phyloP scores from a whole-genome alignment of 2,797 vertebrate genomes.

The Iguana delicatissima region DNA sequence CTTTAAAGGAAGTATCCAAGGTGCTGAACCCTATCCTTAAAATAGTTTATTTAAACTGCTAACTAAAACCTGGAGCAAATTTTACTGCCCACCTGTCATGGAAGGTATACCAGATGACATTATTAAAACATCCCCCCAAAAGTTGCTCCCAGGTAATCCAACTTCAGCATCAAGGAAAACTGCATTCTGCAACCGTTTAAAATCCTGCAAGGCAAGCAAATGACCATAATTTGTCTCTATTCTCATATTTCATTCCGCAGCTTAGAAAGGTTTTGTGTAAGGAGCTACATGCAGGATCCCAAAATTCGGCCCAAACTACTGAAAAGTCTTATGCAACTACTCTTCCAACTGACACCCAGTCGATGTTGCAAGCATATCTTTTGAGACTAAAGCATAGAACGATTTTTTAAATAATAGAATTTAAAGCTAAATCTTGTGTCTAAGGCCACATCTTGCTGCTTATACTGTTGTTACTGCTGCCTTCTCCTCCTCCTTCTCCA shows the following conservation, averaged over 20 bases:
- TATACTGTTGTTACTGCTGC: too few relatives aligned
- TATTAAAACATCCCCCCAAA: neutral
- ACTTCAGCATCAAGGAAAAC: neutral
- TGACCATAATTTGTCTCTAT: neutral
- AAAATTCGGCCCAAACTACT: neutral
- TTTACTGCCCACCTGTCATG: too few relatives aligned
- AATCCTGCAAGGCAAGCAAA: neutral
- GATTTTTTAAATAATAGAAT: too few relatives aligned
- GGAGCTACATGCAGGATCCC: neutral
- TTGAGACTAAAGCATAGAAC: neutral
- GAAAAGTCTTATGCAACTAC: neutral
- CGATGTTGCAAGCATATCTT: neutral
- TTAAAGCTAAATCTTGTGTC: neutral
- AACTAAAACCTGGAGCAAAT: too few relatives aligned
- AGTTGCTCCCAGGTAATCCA: neutral
- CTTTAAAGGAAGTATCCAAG: too few relatives aligned
- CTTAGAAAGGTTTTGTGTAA: neutral
- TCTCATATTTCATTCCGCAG: neutral
- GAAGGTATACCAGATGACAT: too few relatives aligned
- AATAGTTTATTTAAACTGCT: too few relatives aligned
- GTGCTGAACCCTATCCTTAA: too few relatives aligned
- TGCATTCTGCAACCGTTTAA: neutral
- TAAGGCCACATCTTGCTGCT: neutral
- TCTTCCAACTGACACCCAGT: too few relatives aligned
- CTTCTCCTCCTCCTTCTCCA: too few relatives aligned